phyloP scores from a whole-genome alignment of 2,113 vertebrate species.

The Cairina moschata region DNA sequence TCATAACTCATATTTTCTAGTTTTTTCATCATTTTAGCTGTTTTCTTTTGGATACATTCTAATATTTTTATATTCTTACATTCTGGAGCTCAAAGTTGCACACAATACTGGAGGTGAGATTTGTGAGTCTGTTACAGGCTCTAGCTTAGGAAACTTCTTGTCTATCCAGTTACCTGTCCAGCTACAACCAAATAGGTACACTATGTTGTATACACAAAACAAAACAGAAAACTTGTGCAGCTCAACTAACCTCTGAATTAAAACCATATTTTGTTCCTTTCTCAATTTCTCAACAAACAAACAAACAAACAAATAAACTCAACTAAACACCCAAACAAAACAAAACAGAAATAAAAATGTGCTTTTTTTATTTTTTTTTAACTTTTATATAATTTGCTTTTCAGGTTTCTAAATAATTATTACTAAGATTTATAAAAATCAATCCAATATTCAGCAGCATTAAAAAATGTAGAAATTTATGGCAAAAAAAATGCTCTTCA shows the following conservation, averaged over 20 bases:
- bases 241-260: background rate
- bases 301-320: background rate
- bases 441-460: background rate
- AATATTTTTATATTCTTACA: background rate
- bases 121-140: background rate
- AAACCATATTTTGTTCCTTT: background rate
- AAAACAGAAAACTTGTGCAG: background rate
- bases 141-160: background rate
- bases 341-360: no score
- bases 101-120: background rate
- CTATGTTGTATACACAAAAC: background rate
- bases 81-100: background rate
- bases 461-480: background rate
- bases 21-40: background rate
- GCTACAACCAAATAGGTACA: background rate
- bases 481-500: background rate
- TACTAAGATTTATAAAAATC: background rate
- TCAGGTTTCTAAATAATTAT: background rate
- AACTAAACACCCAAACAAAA: fast-evolving
- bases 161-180: background rate
- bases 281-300: background rate
- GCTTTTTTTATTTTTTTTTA: background rate
- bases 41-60: background rate
- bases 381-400: background rate
- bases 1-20: background rate